Conservation (phyloP, 2,888 invertebrate genomes). For the Andrena chrysosceles region DNA sequence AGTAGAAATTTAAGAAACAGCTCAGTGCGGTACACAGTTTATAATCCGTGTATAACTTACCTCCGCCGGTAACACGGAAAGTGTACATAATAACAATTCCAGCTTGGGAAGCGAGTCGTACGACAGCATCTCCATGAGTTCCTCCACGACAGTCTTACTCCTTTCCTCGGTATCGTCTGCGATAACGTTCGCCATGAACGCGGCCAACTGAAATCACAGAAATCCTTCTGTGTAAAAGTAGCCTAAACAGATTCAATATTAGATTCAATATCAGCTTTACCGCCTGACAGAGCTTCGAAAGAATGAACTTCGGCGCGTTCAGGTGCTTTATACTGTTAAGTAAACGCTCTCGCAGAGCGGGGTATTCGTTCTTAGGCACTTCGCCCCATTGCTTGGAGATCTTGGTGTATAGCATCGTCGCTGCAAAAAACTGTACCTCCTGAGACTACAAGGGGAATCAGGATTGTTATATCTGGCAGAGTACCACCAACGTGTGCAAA, state of each 20-base stretch:
- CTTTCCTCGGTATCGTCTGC: constrained; percentile 86
- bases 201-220: constrained; percentile 89
- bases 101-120: constrained; percentile 87
- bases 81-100: constrained; percentile 91
- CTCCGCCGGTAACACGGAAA: constrained; percentile 95
- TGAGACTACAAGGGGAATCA: constrained; percentile 83
- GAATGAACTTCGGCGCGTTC: constrained; percentile 93
- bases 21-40: neutral
- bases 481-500: neutral
- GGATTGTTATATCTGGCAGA: neutral
- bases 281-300: constrained; percentile 94
- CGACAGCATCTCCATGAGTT: constrained; percentile 89
- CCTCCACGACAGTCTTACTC: constrained; percentile 90
- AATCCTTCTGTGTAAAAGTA: neutral
- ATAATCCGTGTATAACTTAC: constrained; percentile 85
- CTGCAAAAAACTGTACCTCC: constrained; percentile 97
- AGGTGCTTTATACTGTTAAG: constrained; percentile 91
- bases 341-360: constrained; percentile 91
- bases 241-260: neutral
- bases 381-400: constrained; percentile 95
- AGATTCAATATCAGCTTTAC: constrained; percentile 86
- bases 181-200: constrained; percentile 91
- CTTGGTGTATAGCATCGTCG: constrained; percentile 95
- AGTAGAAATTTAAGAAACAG: neutral
- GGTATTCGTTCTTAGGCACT: constrained; percentile 92